Base-by-base conservation (phyloP, 2,888 invertebrate genomes). In the Microplitis manilae region DNA sequence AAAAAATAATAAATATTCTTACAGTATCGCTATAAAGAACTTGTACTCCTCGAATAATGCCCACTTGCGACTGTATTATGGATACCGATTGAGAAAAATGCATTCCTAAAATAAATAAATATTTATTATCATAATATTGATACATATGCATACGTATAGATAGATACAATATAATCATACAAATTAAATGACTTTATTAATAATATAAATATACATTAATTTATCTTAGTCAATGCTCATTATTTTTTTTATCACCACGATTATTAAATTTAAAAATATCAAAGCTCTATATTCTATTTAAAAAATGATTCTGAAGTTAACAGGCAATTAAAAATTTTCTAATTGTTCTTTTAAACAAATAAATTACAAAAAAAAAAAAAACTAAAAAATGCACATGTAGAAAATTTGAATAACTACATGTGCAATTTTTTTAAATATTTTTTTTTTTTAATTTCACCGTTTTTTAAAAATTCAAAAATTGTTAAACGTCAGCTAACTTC, bases 41-140 rank as follows among this genome's bases (percentile, higher is more conserved):
- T 93, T 98, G 97, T 82, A 98, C 97, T 83, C 97, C 97, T 91
- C 97, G 95, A 87, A 98, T 97, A 87, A 96, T 94, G 85, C 97
- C 96, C 90, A 98, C 97, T 93, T 98, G 98, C 81, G 97, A 96
- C 91, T 98, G 98, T 88, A 98, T 95, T 87, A 98, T 97, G 86
- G 97, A 96, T 87, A 98, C 97, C 83, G 98, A 96, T 91, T 98
- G 98, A 84, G 97, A 97, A 92, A 98, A 98, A 92, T 98, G 98
- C 98, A 98, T 98, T 87, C 98, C 98, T 96, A 92, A 15, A 94
- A 93, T 82, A 82, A 76, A 81, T 75, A 81, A 80, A 88, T 77
- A 73, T 68, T 60, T 59, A 68, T 50, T 5, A n/a, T 17, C 67
- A 74, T 50, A 13, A 50, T 73, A 30, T 20, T 20, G 15, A 39